Evolutionary conservation across 2,888 invertebrate genomes (phyloP), one percentile per base, ranked within the genome.

Genomic region (Drosophila mettleri): DNA sequence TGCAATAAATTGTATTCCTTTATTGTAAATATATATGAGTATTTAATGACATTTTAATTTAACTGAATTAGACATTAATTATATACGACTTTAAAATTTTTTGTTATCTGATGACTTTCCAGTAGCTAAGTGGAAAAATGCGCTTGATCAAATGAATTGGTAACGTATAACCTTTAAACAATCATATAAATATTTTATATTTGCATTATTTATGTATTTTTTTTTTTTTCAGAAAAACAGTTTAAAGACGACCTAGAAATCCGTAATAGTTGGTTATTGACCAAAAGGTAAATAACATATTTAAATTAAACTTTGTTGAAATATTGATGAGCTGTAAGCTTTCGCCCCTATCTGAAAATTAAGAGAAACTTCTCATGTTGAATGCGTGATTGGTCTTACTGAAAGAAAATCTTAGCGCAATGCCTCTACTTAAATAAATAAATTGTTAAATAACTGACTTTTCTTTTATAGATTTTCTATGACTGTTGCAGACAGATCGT

Each of bases 351-450:
- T 71, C 86, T 90, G 88, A 88, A 86, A 68, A 51, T 57, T 12
- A 22, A 62, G 78, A 63, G 72, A 84, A 89, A 86, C 88, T 86
- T 85, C 89, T 33, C 72, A 27, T 86, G 86, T 74, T 88, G 86
- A 90, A 71, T 78, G 88, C 84, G 89, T 78, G 73, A 89, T 89
- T 82, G 85, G 81, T 77, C 49, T 49, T 49, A 49, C 49, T 49
- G 49, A 49, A 39, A 5, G 9, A 4, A 48, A 27, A 0, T 46
- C 0, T n/a, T 27, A 10, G 27, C 31, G 9, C 24, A 43, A 9
- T 20, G 9, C 7, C 12, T 3, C 0, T 7, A n/a, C 7, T 12
- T 9, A 16, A 16, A 6, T 0, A 22, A 33, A 3, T 20, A 12
- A 0, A 14, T 20, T 24, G 27, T 22, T 20, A 66, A 33, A 27